Percentiles rank a stretch among this genome's conserved stretches.
Conservation (phyloP, 2,797 vertebrate genomes). For the Smutsia gigantea region DNA sequence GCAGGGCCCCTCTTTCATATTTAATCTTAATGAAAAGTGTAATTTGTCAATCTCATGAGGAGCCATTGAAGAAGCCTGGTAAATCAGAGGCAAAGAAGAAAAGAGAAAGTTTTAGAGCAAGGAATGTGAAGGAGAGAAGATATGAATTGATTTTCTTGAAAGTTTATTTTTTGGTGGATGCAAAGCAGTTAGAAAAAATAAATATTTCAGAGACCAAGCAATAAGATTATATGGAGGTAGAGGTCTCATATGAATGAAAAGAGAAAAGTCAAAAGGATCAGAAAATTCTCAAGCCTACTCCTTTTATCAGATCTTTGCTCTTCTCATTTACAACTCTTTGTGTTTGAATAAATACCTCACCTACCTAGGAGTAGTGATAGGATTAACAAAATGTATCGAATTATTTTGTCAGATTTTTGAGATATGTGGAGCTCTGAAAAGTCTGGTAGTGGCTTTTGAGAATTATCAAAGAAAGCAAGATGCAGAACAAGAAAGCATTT, state of each 20-base stretch:
- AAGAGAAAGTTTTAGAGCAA: not conserved
- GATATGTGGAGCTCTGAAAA: not conserved
- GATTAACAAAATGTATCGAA: not conserved
- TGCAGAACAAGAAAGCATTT: not conserved
- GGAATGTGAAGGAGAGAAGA: not conserved
- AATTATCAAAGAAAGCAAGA: conserved; percentile 5
- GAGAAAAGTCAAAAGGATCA: not conserved
- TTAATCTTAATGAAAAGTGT: not conserved
- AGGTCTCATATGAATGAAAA: not conserved
- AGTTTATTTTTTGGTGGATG: not conserved
- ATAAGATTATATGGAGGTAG: not conserved
- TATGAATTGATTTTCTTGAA: not conserved
- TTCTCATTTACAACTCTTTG: not conserved
- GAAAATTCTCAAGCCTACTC: not conserved
- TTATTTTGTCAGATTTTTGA: not conserved
- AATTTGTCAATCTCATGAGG: not conserved
- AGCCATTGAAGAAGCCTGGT: not conserved
- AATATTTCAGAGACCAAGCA: not conserved
- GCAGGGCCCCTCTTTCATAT: not conserved
- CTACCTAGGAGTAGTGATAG: not conserved
- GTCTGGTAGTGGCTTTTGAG: not conserved
- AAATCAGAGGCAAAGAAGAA: not conserved
- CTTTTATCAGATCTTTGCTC: not conserved
- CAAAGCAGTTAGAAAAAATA: not conserved
- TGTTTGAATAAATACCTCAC: not conserved